Percentiles rank a stretch among this genome's conserved stretches.
These are phyloP conservation scores for Drosophila longiperda DNA, from an alignment of 2,888 invertebrate genomes.

Conservation along the genomic window DNA sequence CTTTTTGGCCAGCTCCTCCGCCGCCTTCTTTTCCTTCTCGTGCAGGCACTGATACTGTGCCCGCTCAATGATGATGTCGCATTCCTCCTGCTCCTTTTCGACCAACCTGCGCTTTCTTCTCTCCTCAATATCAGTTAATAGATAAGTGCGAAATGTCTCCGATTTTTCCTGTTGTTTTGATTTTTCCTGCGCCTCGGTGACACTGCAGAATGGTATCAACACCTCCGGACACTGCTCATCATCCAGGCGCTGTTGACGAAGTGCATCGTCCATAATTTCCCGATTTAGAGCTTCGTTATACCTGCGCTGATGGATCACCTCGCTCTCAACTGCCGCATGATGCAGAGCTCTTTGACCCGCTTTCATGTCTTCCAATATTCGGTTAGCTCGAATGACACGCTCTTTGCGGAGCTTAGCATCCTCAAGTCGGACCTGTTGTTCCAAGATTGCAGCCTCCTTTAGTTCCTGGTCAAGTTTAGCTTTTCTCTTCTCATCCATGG, in stretches of 20 bases:
- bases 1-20: slow-evolving; percentile 22
- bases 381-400: slow-evolving; percentile 56
- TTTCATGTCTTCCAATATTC: slow-evolving; percentile 55
- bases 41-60: slow-evolving; percentile 54
- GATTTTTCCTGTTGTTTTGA: slow-evolving; percentile 46
- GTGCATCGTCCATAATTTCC: slow-evolving; percentile 44
- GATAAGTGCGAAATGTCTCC: slow-evolving; percentile 20
- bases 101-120: slow-evolving; percentile 15
- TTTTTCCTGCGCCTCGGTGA: slow-evolving; percentile 51
- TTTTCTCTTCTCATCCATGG: slow-evolving; percentile 15
- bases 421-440: slow-evolving; percentile 8
- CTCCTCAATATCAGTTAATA: slow-evolving; percentile 54
- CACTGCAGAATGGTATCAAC: slow-evolving; percentile 41
- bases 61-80: slow-evolving; percentile 51
- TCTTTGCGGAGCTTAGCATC: slow-evolving; percentile 52
- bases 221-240: slow-evolving; percentile 50
- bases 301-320: slow-evolving; percentile 43
- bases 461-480: not conserved
- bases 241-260: slow-evolving; percentile 41
- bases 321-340: slow-evolving; percentile 50
- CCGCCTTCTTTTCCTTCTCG: slow-evolving; percentile 39
- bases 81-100: slow-evolving; percentile 28
- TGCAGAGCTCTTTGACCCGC: slow-evolving; percentile 50
- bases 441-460: slow-evolving; percentile 13
- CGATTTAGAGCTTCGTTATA: slow-evolving; percentile 48